Base-by-base conservation (phyloP, 2,113 vertebrate genomes). In the Tragelaphus scriptus region DNA sequence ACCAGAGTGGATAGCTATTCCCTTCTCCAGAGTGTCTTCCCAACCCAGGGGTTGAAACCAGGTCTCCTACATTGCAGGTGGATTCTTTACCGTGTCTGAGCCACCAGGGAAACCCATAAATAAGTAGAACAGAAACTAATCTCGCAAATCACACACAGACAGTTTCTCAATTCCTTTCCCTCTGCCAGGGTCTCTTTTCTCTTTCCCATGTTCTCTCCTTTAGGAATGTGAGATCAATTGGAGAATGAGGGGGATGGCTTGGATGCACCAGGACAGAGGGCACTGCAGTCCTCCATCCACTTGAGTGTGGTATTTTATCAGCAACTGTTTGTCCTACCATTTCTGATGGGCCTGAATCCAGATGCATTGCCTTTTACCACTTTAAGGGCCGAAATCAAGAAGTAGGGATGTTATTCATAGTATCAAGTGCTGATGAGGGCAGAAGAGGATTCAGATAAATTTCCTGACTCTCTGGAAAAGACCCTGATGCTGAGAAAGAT, bases 241-340 rank as follows among this genome's bases (percentile, higher is more conserved):
- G 79, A 80, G 49, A 56, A 81, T 3, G 47, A 92, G 12, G 5
- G 25, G 5, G n/a, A 47, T 16, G 68, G 16, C 7, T n/a, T 30
- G 17, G 14, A 68, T 15, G 11, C 4, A 5, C 47, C 0, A 25
- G 23, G 26, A 81, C 32, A 25, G 15, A 10, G 4, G 4, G 21
- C 28, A 14, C 26, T 36, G 4, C 3, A 19, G 3, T 9, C 25
- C 15, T 47, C 1, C 5, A 2, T 77, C 23, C 1, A 28, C 26
- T 2, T 36, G 19, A 82, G 5, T 36, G 15, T 32, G 11, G 28
- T 77, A 17, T 65, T 71, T 65, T 32, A 40, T 26, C 51, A 25
- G n/a, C 23, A 65, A 25, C 17, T 68, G 0, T 79, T 59, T 58
- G 30, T 17, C 14, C 19, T 30, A 15, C 5, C 16, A 4, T 7